Percentiles rank a stretch among this genome's conserved stretches.
Evolutionary conservation across 2,113 vertebrate species (phyloP).

Genomic region (Mirounga angustirostris): DNA sequence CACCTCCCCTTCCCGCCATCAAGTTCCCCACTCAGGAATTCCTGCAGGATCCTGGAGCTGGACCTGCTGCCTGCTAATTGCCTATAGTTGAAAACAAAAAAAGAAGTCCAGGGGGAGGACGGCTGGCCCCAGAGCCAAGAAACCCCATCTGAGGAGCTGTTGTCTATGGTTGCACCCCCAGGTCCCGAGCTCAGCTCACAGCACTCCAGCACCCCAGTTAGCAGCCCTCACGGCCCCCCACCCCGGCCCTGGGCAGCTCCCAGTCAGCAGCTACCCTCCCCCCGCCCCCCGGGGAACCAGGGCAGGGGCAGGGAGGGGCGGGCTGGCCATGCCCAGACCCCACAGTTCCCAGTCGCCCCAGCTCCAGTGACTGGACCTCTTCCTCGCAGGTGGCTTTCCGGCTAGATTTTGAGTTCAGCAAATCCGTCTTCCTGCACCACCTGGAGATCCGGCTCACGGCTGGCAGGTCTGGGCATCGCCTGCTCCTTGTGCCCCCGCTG

Average conservation of each 20-base stretch:
- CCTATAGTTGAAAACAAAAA: neutral
- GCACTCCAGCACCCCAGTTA: neutral
- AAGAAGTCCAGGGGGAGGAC: too few species aligned
- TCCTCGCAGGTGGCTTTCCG: constrained; percentile 92
- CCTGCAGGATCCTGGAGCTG: neutral
- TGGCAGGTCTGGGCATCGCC: constrained; percentile 68
- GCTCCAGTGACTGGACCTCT: neutral
- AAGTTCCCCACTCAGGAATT: neutral
- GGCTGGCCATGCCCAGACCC: fast-evolving
- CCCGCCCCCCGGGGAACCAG: fast-evolving
- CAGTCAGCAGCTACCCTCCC: neutral
- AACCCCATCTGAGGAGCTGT: neutral
- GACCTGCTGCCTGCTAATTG: neutral
- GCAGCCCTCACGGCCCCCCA: too few species aligned
- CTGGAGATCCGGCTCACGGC: constrained; percentile 88
- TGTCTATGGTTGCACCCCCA: neutral
- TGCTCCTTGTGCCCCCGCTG: neutral
- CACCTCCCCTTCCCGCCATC: neutral
- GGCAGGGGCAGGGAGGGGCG: neutral
- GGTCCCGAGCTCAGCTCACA: neutral
- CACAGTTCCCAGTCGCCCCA: neutral
- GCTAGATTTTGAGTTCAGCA: constrained; percentile 96
- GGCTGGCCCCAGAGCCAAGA: neutral
- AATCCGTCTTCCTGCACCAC: constrained; percentile 90
- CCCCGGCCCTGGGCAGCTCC: neutral